Base-by-base conservation (phyloP, 1,140 invertebrate species). In the Eubasilissa regina region DNA sequence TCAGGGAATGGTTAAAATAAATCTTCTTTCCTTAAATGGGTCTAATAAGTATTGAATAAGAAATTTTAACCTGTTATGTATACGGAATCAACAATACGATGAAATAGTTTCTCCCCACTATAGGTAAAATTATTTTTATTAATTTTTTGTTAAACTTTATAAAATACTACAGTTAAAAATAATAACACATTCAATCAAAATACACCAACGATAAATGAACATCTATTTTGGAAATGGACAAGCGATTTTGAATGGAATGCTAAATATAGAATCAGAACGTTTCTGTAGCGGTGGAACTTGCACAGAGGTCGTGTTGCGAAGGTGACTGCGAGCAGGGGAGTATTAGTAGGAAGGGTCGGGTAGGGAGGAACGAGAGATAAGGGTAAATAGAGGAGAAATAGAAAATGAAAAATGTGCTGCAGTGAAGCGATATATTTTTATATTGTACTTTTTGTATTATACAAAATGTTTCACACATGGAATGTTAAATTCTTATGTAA, bases 281-380 rank as follows among this genome's bases (percentile, higher is more conserved):
- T 51, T 8, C 48, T 51, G 25, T 35, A 12, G 45, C 19, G 44
- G 21, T 70, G 25, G 66, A 35, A 35, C 66, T 45, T 70, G 48
- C 45, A 70, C 19, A 53, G 66, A 70, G 66, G 66, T 70, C 66
- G 25, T 48, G 66, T 70, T 70, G 66, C 25, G 45, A 70, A 70
- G 66, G 66, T 70, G 15, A 70, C 25, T 35, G 25, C 45, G 75
- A 43, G 74, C 11, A 45, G 43, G 56, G 45, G 17, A 44, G 0
- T 58, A 48, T 11, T 0, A 15, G 55, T 35, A 35, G 25, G 25
- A 35, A 35, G 25, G 25, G 25, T 35, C 6, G 25, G 12, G 75
- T 17, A 12, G 60, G 75, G 48, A 17, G 44, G 17, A 0, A 47
- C 62, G 21, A 35, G 44, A 45, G 56, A 47, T 35, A 58, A 53